Conservation (phyloP, 2,113 vertebrate genomes). For the Platanista minor region DNA sequence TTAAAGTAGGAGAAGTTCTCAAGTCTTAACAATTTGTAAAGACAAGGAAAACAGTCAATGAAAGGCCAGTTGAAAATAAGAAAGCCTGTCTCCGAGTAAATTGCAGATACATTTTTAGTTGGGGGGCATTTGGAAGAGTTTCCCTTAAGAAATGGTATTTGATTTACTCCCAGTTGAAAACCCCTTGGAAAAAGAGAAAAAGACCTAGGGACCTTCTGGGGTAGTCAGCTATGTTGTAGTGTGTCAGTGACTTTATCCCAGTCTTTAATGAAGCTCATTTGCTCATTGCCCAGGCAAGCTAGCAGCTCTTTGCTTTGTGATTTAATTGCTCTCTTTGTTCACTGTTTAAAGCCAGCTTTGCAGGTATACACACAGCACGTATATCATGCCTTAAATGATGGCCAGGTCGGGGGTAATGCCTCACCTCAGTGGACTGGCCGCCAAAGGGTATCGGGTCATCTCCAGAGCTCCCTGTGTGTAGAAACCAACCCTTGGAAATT, state of each 20-base stretch:
- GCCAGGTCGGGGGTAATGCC: background rate
- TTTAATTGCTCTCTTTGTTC: slow-evolving; percentile 25
- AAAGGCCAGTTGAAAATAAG: slow-evolving; percentile 17
- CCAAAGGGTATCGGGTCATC: background rate
- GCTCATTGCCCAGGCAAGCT: background rate
- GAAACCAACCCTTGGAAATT: background rate
- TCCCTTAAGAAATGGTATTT: slow-evolving; percentile 17
- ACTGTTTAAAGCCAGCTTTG: background rate
- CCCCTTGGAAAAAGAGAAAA: background rate
- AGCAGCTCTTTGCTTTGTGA: background rate
- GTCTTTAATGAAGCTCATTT: slow-evolving; percentile 38
- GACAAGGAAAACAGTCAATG: background rate
- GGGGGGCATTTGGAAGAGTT: background rate
- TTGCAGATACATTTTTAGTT: background rate
- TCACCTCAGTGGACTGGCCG: background rate
- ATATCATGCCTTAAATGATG: background rate
- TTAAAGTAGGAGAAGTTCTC: background rate
- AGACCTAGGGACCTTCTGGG: background rate
- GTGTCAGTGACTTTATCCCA: background rate
- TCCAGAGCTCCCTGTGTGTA: background rate
- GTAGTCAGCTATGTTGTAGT: background rate
- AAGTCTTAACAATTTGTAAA: background rate
- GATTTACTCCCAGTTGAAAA: slow-evolving; percentile 32
- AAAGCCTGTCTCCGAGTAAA: slow-evolving; percentile 1
- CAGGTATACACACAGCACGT: background rate